phyloP scores from a whole-genome alignment of 2,113 vertebrate genomes.

The Petrocephalus microphthalmus region DNA sequence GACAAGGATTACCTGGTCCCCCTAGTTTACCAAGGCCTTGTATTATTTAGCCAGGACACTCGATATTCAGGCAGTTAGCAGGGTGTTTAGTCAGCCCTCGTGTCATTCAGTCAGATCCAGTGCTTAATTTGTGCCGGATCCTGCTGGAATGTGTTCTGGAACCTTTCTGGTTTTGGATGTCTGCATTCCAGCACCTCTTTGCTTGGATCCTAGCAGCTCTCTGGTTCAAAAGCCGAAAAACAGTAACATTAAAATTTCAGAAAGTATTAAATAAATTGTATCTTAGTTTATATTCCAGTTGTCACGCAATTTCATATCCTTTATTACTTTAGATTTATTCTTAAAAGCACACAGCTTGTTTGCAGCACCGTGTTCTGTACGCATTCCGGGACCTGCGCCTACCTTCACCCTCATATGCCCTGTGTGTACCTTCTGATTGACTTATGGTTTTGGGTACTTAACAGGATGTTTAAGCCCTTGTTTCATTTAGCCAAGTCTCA shows the following conservation, averaged over 20 bases:
- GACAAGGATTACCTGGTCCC: no score
- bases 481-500: background rate
- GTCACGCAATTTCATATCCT: background rate
- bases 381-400: background rate
- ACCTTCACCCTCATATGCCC: background rate
- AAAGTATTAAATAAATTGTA: background rate
- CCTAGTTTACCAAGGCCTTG: no score
- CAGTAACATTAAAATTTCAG: background rate
- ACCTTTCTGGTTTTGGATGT: background rate
- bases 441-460: background rate
- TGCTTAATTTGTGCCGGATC: background rate
- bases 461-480: background rate
- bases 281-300: background rate
- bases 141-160: background rate
- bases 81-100: background rate
- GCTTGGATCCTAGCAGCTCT: background rate
- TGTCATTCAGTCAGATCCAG: background rate
- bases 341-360: background rate
- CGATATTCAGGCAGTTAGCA: no score
- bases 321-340: background rate
- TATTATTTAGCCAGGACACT: no score
- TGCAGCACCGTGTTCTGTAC: background rate
- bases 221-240: background rate
- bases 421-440: background rate
- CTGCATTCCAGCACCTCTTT: background rate